Conservation (phyloP, 2,797 vertebrate genomes). For the Bradypodion pumilum region DNA sequence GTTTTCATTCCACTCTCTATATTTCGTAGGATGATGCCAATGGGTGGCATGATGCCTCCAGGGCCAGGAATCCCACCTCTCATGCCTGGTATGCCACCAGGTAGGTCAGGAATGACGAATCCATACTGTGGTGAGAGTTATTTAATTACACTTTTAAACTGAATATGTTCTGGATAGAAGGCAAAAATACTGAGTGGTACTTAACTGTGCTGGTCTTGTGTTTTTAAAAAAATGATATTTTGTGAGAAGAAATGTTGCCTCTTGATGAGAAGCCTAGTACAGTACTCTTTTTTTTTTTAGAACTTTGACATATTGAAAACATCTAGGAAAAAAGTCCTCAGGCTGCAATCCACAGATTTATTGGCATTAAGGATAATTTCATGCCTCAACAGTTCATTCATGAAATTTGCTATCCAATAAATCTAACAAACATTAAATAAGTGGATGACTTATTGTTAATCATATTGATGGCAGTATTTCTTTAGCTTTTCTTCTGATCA, state of each 20-base stretch:
- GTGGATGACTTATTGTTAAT: neutral
- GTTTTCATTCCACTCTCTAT: conserved; percentile 36
- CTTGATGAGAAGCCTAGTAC: neutral
- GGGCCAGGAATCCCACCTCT: conserved; percentile 87
- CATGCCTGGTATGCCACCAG: conserved; percentile 84
- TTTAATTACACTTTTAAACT: conserved; percentile 42
- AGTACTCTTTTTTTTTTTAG: neutral
- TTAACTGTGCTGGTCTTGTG: neutral
- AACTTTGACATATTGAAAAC: neutral
- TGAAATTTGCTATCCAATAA: neutral
- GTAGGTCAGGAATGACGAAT: conserved; percentile 71
- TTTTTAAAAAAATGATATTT: neutral
- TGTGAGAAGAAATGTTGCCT: neutral
- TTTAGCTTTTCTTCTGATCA: neutral
- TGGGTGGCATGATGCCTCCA: conserved; percentile 98
- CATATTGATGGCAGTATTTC: neutral
- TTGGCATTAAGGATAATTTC: neutral
- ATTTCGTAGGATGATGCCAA: conserved; percentile 88
- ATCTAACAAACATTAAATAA: neutral
- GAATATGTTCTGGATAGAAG: conserved; percentile 9
- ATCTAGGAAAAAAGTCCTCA: neutral
- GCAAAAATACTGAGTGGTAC: neutral
- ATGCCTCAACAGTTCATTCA: too few relatives aligned
- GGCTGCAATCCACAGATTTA: neutral
- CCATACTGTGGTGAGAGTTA: conserved; percentile 58